Evolutionary conservation across 23 tunicate species (phyloP).

Genomic region (Phallusia fumigata): DNA sequence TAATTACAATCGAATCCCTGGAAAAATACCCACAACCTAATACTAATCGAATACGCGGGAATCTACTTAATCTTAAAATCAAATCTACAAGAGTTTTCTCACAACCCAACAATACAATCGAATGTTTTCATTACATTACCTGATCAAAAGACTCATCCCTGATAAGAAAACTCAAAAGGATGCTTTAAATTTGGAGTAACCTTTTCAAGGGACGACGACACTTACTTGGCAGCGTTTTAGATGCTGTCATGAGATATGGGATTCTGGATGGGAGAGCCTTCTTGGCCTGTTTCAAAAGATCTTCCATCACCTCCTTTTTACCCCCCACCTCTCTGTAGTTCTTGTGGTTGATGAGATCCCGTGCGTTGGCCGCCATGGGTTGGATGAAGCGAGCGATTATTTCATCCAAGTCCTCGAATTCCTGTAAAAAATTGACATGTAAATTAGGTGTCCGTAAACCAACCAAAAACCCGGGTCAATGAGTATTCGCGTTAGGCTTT

Average conservation of each 20-base stretch:
- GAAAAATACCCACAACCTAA: no score
- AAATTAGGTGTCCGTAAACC: neutral
- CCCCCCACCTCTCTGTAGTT: constrained; percentile 89
- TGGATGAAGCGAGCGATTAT: constrained; percentile 94
- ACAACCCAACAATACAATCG: no score
- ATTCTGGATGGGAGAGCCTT: constrained; percentile 79
- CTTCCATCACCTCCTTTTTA: constrained; percentile 71
- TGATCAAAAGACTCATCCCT: no score
- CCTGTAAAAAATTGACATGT: constrained; percentile 29
- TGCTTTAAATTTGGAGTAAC: no score
- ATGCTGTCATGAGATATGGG: constrained; percentile 84
- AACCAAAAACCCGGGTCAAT: neutral
- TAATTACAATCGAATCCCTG: no score
- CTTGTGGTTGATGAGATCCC: constrained; percentile 88
- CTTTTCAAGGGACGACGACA: no score
- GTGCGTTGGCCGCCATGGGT: constrained; percentile 98
- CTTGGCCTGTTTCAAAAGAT: constrained; percentile 81
- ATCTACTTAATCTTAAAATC: no score
- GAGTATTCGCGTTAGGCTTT: neutral
- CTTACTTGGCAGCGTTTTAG: constrained; percentile 78
- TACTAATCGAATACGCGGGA: no score
- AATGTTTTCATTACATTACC: no score
- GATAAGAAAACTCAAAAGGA: no score
- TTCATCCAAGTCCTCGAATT: constrained; percentile 97
- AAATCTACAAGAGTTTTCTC: no score